phyloP scores from a whole-genome alignment of 2,888 invertebrate genomes.

The Dolichomitus sp. region DNA sequence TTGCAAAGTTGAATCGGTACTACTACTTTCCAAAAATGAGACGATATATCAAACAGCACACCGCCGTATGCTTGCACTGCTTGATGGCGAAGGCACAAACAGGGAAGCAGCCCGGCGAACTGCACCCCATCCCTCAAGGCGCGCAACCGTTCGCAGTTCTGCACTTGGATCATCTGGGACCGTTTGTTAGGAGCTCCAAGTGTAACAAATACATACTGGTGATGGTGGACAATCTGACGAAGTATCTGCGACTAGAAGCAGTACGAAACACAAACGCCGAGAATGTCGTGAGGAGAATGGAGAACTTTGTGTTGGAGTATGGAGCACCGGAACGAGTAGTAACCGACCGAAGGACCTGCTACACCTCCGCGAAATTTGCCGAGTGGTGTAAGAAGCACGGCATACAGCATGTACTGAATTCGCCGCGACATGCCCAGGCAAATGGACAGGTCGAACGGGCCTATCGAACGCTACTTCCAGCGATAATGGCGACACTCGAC shows the following conservation, averaged over 20 bases:
- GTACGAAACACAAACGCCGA: slow-evolving; percentile 58
- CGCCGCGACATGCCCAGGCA: slow-evolving; percentile 67
- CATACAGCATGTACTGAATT: slow-evolving; percentile 58
- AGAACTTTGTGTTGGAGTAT: slow-evolving; percentile 65
- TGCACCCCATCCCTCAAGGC: slow-evolving; percentile 68
- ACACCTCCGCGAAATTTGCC: slow-evolving; percentile 60
- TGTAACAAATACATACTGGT: slow-evolving; percentile 62
- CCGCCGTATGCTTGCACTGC: slow-evolving; percentile 67
- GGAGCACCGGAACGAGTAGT: slow-evolving; percentile 66
- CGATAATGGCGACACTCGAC: slow-evolving; percentile 45
- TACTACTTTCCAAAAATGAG: slow-evolving; percentile 62
- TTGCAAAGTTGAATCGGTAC: slow-evolving; percentile 29
- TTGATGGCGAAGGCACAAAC: slow-evolving; percentile 54
- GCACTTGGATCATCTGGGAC: slow-evolving; percentile 70
- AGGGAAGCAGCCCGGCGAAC: slow-evolving; percentile 66
- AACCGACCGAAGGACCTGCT: slow-evolving; percentile 65
- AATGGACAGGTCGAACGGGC: slow-evolving; percentile 62
- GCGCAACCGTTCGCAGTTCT: slow-evolving; percentile 62
- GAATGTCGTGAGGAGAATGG: slow-evolving; percentile 54
- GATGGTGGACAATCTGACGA: slow-evolving; percentile 55
- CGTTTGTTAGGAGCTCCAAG: slow-evolving; percentile 56
- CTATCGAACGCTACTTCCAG: slow-evolving; percentile 32
- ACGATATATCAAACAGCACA: slow-evolving; percentile 66
- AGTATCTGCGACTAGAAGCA: slow-evolving; percentile 62
- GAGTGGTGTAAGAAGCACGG: slow-evolving; percentile 61